Conservation (phyloP, 1,140 invertebrate genomes). For the Metopolophium dirhodum region DNA sequence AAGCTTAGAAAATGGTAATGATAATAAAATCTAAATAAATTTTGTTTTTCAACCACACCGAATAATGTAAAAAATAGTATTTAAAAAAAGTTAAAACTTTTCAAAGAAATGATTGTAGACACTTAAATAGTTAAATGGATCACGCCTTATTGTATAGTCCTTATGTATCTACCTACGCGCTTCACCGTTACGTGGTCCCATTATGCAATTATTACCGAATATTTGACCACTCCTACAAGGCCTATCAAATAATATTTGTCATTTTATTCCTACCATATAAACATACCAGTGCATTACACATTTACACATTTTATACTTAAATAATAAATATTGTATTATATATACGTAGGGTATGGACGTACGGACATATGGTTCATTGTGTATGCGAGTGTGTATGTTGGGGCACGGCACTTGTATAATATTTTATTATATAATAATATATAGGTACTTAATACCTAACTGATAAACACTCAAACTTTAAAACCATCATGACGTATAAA, state of each 20-base stretch:
- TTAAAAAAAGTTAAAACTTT: background rate
- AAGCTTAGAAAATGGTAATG: background rate
- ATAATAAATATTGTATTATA: background rate
- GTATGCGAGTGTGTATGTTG: background rate
- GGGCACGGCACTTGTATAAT: background rate
- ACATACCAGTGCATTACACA: background rate
- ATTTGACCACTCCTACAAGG: background rate
- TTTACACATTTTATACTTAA: background rate
- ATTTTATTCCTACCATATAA: no score
- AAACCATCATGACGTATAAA: background rate
- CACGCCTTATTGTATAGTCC: background rate
- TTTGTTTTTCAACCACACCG: no score
- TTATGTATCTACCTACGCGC: background rate
- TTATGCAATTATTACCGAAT: background rate
- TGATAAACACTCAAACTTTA: background rate
- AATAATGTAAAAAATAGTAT: background rate
- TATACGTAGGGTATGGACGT: background rate
- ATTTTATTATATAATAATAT: background rate
- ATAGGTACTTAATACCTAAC: background rate
- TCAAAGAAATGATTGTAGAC: background rate
- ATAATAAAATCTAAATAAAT: no score
- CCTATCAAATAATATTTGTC: background rate
- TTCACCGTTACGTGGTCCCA: background rate
- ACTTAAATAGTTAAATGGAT: background rate
- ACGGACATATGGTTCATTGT: background rate